Conservation (phyloP, 2,888 invertebrate species). For the Gryllus longicercus region DNA sequence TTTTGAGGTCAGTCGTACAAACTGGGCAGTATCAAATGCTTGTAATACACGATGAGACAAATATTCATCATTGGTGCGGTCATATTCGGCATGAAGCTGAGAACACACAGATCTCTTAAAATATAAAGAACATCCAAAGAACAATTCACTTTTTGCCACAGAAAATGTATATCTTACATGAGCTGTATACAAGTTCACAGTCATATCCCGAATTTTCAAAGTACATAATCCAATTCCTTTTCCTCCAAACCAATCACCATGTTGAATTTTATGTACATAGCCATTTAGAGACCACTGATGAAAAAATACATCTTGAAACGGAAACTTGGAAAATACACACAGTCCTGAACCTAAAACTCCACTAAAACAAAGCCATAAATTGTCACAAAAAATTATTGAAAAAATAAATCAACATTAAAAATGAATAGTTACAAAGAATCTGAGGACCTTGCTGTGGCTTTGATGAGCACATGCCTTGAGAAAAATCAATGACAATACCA, state of each 20-base stretch:
- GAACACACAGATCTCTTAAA: not conserved
- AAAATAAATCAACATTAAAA: too few relatives aligned
- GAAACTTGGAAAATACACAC: slow-evolving; percentile 79
- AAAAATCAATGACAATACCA: too few relatives aligned
- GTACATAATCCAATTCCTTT: slow-evolving; percentile 87
- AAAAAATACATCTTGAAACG: slow-evolving; percentile 81
- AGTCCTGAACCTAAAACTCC: slow-evolving; percentile 91
- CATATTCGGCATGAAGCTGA: slow-evolving; percentile 94
- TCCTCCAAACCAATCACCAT: slow-evolving; percentile 99
- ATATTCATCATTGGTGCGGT: slow-evolving; percentile 80
- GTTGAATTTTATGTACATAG: slow-evolving; percentile 89
- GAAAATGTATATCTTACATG: slow-evolving; percentile 66
- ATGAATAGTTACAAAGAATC: too few relatives aligned
- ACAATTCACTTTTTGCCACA: not conserved
- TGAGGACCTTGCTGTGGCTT: too few relatives aligned
- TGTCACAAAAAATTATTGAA: too few relatives aligned
- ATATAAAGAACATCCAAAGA: not conserved
- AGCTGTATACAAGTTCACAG: slow-evolving; percentile 83
- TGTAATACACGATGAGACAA: slow-evolving; percentile 88
- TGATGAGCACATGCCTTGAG: too few relatives aligned
- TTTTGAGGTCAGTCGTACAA: slow-evolving; percentile 78
- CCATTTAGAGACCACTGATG: slow-evolving; percentile 97
- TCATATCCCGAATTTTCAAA: slow-evolving; percentile 63
- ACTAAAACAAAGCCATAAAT: slow-evolving; percentile 52
- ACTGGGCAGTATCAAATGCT: slow-evolving; percentile 92